Percentiles rank a stretch among this genome's conserved stretches.
phyloP scores from a whole-genome alignment of 1,140 invertebrate genomes.

The Drosophila orena region DNA sequence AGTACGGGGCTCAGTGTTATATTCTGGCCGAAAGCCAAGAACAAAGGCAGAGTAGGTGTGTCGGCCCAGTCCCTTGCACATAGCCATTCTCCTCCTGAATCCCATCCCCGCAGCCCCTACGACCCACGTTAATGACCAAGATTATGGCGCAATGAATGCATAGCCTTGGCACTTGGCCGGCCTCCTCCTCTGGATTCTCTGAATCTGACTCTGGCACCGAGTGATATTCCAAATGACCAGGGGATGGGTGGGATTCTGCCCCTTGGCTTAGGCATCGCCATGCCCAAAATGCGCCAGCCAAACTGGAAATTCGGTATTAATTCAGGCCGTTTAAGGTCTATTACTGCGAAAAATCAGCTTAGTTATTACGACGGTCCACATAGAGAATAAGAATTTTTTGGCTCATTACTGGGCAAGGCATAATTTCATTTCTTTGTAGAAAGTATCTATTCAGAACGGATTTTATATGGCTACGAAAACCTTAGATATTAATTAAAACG shows the following conservation, averaged over 20 bases:
- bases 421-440: too few species aligned
- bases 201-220: constrained; percentile 17
- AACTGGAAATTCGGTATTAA: constrained; percentile 67
- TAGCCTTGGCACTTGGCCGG: constrained; percentile 55
- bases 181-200: constrained; percentile 15
- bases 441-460: too few species aligned
- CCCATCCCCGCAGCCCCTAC: not conserved
- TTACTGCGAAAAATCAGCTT: constrained; percentile 1
- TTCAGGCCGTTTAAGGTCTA: constrained; percentile 57
- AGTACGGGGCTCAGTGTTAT: constrained; percentile 37
- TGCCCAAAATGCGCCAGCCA: constrained; percentile 45
- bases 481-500: too few species aligned
- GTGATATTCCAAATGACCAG: constrained; percentile 53
- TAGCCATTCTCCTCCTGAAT: not conserved
- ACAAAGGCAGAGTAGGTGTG: constrained; percentile 48
- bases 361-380: not conserved
- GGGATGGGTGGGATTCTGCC: constrained; percentile 4
- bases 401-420: too few species aligned
- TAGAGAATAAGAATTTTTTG: too few species aligned
- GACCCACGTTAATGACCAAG: constrained; percentile 76
- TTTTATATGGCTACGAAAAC: too few species aligned
- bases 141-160: constrained; percentile 81
- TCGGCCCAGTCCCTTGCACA: constrained; percentile 8
- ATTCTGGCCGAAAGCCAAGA: constrained; percentile 68
- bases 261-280: constrained; percentile 17